phyloP scores from a whole-genome alignment of 2,113 vertebrate species.

The Gadus chalcogrammus region DNA sequence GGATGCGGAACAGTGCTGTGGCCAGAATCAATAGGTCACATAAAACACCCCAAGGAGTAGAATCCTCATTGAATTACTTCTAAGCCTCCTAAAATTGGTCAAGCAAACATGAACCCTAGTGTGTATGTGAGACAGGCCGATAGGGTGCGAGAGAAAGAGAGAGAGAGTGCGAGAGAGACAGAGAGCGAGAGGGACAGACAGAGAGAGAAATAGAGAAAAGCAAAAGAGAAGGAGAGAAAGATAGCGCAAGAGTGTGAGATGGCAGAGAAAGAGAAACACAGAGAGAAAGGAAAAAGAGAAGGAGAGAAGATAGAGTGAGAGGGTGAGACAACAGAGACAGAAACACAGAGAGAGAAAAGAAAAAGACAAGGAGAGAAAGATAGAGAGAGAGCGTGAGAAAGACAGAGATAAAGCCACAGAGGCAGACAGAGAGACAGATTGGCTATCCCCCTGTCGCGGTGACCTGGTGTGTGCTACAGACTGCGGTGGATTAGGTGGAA shows the following conservation, averaged over 20 bases:
- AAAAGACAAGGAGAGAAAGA: background rate
- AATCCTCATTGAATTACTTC: too few relatives aligned
- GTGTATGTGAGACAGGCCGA: background rate
- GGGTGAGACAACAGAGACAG: background rate
- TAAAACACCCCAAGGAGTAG: too few relatives aligned
- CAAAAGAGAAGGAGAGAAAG: background rate
- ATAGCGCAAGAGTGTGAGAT: background rate
- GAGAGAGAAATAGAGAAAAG: background rate
- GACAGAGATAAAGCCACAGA: background rate
- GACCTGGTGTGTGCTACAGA: too few relatives aligned
- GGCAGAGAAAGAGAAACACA: background rate
- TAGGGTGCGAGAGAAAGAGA: background rate
- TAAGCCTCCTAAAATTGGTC: too few relatives aligned
- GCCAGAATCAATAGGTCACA: too few relatives aligned
- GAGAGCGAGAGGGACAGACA: slow-evolving; percentile 15
- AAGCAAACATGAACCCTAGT: too few relatives aligned
- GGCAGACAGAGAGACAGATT: background rate
- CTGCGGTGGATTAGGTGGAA: too few relatives aligned
- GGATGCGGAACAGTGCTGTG: too few relatives aligned
- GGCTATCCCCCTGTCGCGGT: too few relatives aligned
- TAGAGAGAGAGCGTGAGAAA: background rate
- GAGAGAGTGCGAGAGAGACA: slow-evolving; percentile 9
- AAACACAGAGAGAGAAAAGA: slow-evolving; percentile 9
- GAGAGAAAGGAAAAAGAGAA: too few relatives aligned
- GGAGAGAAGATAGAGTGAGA: background rate